Evolutionary conservation across 2,888 invertebrate species (phyloP).

Genomic region (Spodoptera exigua): DNA sequence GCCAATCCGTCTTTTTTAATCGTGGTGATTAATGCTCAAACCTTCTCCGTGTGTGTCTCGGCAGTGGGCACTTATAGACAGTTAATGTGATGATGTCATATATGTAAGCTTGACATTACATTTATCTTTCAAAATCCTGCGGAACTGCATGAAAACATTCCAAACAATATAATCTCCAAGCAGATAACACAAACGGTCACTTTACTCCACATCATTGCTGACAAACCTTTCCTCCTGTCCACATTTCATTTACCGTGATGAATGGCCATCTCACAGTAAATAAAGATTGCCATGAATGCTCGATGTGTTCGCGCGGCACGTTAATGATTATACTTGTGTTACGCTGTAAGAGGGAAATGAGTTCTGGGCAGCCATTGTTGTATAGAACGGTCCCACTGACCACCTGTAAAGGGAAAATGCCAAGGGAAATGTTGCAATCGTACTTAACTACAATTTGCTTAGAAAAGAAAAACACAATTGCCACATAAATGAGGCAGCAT

Average conservation of each 20-base stretch:
- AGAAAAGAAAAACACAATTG: too few species aligned
- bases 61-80: too few species aligned
- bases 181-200: background rate
- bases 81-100: too few species aligned
- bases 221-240: slow-evolving; percentile 15
- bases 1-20: too few species aligned
- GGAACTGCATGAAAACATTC: too few species aligned
- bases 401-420: slow-evolving; percentile 8
- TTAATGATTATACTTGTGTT: slow-evolving; percentile 20
- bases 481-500: too few species aligned
- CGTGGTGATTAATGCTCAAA: too few species aligned
- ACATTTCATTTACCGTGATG: slow-evolving; percentile 42
- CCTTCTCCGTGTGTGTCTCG: too few species aligned
- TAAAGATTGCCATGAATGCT: slow-evolving; percentile 59
- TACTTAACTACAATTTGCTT: too few species aligned
- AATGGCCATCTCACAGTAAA: slow-evolving; percentile 45
- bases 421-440: slow-evolving; percentile 2
- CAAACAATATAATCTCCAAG: too few species aligned
- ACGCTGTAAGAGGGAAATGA: slow-evolving; percentile 34
- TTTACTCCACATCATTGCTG: slow-evolving; percentile 21
- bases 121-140: too few species aligned
- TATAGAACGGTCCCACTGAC: background rate
- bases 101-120: too few species aligned
- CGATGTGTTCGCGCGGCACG: slow-evolving; percentile 41
- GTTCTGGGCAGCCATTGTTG: slow-evolving; percentile 8